phyloP scores from a whole-genome alignment of 2,113 vertebrate species.

The Chionis minor region DNA sequence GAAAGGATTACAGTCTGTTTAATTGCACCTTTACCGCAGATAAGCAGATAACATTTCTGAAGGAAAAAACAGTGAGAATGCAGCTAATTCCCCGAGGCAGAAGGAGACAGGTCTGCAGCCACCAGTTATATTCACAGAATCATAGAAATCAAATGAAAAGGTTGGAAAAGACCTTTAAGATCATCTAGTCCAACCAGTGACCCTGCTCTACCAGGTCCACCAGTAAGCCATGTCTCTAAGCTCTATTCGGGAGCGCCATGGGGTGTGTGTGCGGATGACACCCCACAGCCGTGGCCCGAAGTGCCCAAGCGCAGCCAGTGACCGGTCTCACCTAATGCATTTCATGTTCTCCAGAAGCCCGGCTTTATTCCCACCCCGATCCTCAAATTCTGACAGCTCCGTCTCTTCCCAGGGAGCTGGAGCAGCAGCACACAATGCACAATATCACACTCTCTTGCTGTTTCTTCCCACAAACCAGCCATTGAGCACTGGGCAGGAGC shows the following conservation, averaged over 20 bases:
- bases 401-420: not conserved
- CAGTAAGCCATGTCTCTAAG: too few relatives aligned
- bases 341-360: not conserved
- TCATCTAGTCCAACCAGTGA: too few relatives aligned
- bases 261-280: not conserved
- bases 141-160: too few relatives aligned
- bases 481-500: slow-evolving; percentile 5
- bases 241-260: not conserved
- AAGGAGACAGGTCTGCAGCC: not conserved
- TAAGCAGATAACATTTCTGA: not conserved
- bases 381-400: not conserved
- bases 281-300: not conserved
- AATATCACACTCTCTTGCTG: not conserved
- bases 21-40: not conserved
- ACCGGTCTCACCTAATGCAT: not conserved
- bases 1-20: not conserved
- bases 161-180: too few relatives aligned
- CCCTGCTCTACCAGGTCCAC: too few relatives aligned
- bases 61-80: not conserved
- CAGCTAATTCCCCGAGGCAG: not conserved
- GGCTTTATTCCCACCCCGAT: not conserved
- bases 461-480: slow-evolving; percentile 41
- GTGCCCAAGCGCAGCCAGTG: not conserved
- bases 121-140: not conserved
- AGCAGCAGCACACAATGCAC: slow-evolving; percentile 48